A percentile compares a stretch with the other conserved stretches of the same genome.
Conservation (phyloP, 2,113 vertebrate genomes). For the Parotia lawesii region DNA sequence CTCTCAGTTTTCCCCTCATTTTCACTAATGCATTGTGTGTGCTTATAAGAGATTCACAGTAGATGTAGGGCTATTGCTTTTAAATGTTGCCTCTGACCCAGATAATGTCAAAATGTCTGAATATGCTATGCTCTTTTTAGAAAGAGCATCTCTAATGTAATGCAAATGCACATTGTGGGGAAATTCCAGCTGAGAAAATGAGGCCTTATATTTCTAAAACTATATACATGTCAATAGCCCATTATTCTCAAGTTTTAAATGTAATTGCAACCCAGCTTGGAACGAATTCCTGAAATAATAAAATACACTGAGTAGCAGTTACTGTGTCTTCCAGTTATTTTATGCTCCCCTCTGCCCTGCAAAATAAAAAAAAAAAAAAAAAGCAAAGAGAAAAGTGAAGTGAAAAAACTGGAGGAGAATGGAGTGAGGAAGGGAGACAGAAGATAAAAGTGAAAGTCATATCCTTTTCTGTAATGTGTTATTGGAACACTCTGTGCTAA, state of each 20-base stretch:
- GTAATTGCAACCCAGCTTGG: constrained; percentile 75
- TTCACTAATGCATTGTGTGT: constrained; percentile 63
- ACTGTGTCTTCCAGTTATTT: constrained; percentile 65
- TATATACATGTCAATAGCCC: constrained; percentile 81
- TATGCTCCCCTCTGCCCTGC: not conserved
- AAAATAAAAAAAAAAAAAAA: not conserved
- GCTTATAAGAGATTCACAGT: constrained; percentile 55
- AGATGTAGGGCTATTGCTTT: constrained; percentile 66
- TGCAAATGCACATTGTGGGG: constrained; percentile 77
- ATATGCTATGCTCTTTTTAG: constrained; percentile 63
- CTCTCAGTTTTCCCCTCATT: constrained; percentile 20
- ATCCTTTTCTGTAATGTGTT: constrained; percentile 29
- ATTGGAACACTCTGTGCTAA: constrained; percentile 18
- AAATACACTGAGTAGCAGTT: constrained; percentile 69
- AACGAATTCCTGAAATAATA: constrained; percentile 78
- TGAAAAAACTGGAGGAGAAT: not conserved
- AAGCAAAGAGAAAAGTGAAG: not conserved
- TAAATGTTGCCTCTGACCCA: constrained; percentile 76
- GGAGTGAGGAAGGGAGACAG: not conserved
- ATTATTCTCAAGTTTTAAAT: constrained; percentile 79
- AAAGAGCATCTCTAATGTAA: constrained; percentile 79
- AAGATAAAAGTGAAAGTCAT: constrained; percentile 46
- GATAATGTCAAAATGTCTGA: constrained; percentile 78
- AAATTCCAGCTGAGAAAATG: constrained; percentile 83
- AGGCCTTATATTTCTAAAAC: constrained; percentile 79